Conservation (phyloP, 92 coral and sea anemone species). For the Bergia puertoricense region DNA sequence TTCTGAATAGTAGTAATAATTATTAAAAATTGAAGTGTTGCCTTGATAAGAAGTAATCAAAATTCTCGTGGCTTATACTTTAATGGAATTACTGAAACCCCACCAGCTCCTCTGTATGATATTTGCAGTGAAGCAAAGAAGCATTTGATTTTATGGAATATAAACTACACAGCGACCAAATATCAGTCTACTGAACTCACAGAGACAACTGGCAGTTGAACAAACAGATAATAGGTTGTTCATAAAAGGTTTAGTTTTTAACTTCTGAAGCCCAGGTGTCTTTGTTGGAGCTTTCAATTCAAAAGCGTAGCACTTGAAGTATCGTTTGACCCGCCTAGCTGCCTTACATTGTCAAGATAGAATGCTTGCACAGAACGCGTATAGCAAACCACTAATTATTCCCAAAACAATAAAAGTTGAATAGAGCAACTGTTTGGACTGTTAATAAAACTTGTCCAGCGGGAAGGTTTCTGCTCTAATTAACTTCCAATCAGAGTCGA, state of each 20-base stretch:
- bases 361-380: not conserved
- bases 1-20: conserved; percentile 31
- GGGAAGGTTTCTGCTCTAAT: conserved; percentile 14
- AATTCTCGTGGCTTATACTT: conserved; percentile 4
- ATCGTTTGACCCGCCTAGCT: not conserved
- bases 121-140: conserved; percentile 1
- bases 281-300: not conserved
- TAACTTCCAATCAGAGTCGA: conserved; percentile 3
- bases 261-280: not conserved
- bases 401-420: conserved; percentile 6
- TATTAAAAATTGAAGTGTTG: conserved; percentile 30
- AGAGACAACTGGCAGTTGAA: not conserved
- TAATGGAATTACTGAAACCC: not conserved
- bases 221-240: not conserved
- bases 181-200: not conserved
- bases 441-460: conserved; percentile 10
- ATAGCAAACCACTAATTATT: not conserved
- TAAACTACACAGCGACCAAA: not conserved
- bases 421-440: conserved; percentile 34
- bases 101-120: not conserved
- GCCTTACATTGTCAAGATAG: not conserved
- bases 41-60: conserved; percentile 5
- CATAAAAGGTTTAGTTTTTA: not conserved
- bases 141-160: not conserved
- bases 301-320: not conserved